A percentile compares a stretch with the other conserved stretches of the same genome.
Evolutionary conservation across 1,140 invertebrate genomes (phyloP).

Genomic region (Drosophila murphyi): DNA sequence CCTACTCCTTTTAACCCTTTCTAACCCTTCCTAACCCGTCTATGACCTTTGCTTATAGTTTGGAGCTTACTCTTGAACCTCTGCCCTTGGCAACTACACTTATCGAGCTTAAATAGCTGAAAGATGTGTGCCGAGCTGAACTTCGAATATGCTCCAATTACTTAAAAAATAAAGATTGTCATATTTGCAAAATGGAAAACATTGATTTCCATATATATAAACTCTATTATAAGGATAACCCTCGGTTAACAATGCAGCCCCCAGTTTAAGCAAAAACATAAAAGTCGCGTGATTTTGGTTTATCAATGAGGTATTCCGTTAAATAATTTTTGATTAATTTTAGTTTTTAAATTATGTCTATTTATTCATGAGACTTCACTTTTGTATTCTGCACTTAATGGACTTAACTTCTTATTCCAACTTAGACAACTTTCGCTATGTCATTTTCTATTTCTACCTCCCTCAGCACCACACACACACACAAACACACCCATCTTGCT

Average conservation of each 20-base stretch:
- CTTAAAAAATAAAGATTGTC: too few relatives aligned
- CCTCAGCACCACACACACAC: background rate
- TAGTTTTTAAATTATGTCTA: background rate
- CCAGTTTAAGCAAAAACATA: too few relatives aligned
- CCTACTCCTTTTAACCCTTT: background rate
- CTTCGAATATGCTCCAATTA: too few relatives aligned
- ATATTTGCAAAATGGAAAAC: too few relatives aligned
- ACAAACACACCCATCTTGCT: background rate
- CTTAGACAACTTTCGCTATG: background rate
- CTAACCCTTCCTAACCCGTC: background rate
- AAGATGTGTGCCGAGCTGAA: too few relatives aligned
- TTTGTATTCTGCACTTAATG: conserved; percentile 1
- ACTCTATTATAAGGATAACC: too few relatives aligned
- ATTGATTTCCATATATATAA: too few relatives aligned
- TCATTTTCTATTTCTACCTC: background rate
- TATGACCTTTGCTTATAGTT: conserved; percentile 5
- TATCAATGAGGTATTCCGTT: background rate
- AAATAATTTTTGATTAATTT: background rate
- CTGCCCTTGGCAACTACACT: background rate
- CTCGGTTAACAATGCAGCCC: too few relatives aligned
- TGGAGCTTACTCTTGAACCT: conserved; percentile 21
- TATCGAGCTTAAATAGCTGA: too few relatives aligned
- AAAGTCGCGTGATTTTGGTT: too few relatives aligned
- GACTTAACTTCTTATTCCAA: conserved; percentile 9
- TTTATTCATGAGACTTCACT: too few relatives aligned